phyloP scores from a whole-genome alignment of 1,140 invertebrate species.

The Gyrodactylus bullatarudis region DNA sequence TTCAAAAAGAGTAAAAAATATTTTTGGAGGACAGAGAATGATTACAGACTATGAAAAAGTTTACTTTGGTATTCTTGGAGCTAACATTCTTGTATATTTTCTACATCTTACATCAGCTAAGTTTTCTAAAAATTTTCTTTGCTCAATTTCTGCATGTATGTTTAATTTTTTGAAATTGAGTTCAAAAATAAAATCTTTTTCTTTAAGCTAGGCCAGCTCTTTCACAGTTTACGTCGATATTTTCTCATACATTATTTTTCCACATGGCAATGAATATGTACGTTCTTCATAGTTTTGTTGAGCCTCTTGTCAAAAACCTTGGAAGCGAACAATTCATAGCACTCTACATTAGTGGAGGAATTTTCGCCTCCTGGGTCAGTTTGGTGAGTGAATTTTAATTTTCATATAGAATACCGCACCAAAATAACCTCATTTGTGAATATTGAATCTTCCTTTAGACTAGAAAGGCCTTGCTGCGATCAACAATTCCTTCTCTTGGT shows the following conservation, averaged over 20 bases:
- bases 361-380: neutral
- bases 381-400: no score
- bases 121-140: neutral
- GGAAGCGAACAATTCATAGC: neutral
- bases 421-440: no score
- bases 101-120: neutral
- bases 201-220: neutral
- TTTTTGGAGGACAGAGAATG: no score
- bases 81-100: neutral
- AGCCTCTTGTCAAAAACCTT: neutral
- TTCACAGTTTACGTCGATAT: neutral
- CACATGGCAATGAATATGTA: neutral
- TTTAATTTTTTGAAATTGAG: neutral
- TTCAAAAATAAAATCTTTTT: no score
- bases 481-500: neutral
- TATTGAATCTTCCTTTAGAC: neutral
- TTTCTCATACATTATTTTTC: neutral
- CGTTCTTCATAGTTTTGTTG: neutral
- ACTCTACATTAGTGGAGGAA: neutral
- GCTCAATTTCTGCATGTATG: neutral
- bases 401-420: no score
- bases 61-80: neutral
- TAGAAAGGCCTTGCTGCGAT: neutral
- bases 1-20: no score
- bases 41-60: neutral